phyloP scores from a whole-genome alignment of 2,888 invertebrate species.

The Chouioia cunea region DNA sequence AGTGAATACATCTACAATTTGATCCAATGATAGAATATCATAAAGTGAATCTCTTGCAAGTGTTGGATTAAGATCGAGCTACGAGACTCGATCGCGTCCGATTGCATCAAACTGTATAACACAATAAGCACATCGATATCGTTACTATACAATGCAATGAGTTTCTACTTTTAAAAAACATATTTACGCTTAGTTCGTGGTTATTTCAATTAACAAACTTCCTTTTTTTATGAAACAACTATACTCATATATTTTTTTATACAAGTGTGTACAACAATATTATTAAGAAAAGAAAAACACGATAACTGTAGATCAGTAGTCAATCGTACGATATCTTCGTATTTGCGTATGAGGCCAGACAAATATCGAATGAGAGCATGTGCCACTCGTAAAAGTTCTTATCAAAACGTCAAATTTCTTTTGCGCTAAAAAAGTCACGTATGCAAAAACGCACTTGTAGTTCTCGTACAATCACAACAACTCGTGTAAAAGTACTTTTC shows the following conservation, averaged over 20 bases:
- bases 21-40: too few species aligned
- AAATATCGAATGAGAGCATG: constrained; percentile 24
- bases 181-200: constrained; percentile 59
- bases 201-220: constrained; percentile 61
- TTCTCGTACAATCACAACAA: constrained; percentile 20
- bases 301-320: constrained; percentile 50
- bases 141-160: constrained; percentile 64
- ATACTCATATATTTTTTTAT: constrained; percentile 55
- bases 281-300: constrained; percentile 49
- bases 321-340: constrained; percentile 49
- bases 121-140: constrained; percentile 66
- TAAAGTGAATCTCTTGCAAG: constrained; percentile 47
- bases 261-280: constrained; percentile 61
- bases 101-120: constrained; percentile 64
- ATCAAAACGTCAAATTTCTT: constrained; percentile 44
- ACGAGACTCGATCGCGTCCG: constrained; percentile 56
- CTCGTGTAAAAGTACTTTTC: constrained; percentile 33
- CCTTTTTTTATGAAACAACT: constrained; percentile 57
- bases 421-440: constrained; percentile 20
- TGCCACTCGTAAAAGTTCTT: constrained; percentile 41
- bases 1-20: neutral
- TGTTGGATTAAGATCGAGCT: constrained; percentile 60
- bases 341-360: constrained; percentile 26
- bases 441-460: constrained; percentile 25
- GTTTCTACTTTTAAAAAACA: constrained; percentile 58